phyloP scores from a whole-genome alignment of 2,888 invertebrate genomes.

The Caenorhabditis sinica region DNA sequence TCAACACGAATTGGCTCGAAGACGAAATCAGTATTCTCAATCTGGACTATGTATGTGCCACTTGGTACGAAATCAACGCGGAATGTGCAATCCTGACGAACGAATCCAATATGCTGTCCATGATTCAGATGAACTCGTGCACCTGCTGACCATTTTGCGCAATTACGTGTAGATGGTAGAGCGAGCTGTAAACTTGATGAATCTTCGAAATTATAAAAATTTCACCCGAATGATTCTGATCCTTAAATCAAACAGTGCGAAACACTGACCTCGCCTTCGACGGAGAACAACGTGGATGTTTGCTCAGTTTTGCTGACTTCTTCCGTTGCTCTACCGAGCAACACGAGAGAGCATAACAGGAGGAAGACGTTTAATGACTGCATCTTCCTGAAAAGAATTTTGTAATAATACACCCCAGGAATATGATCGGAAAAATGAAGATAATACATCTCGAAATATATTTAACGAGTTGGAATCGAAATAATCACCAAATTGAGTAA shows the following conservation, averaged over 20 bases:
- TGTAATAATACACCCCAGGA: too few relatives aligned
- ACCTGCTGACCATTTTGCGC: slow-evolving; percentile 76
- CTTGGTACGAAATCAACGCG: slow-evolving; percentile 90
- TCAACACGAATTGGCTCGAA: slow-evolving; percentile 97
- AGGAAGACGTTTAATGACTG: not conserved
- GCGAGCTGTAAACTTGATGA: slow-evolving; percentile 65
- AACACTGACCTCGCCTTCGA: slow-evolving; percentile 61
- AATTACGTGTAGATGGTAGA: slow-evolving; percentile 66
- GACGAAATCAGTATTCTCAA: slow-evolving; percentile 91
- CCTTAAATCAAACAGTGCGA: slow-evolving; percentile 17
- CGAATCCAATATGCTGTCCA: slow-evolving; percentile 78
- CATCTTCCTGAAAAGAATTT: slow-evolving; percentile 9
- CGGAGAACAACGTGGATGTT: slow-evolving; percentile 50
- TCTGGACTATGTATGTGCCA: slow-evolving; percentile 93
- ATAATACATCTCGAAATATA: not conserved
- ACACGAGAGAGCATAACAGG: slow-evolving; percentile 8
- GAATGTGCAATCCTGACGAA: slow-evolving; percentile 93
- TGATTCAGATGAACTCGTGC: slow-evolving; percentile 81
- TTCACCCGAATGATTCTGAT: too few relatives aligned
- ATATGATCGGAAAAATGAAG: not conserved
- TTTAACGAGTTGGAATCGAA: slow-evolving; percentile 4
- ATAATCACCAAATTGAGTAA: slow-evolving; percentile 3
- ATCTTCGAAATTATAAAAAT: too few relatives aligned
- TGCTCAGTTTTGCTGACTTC: slow-evolving; percentile 36
- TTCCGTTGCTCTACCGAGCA: slow-evolving; percentile 20